phyloP scores from a whole-genome alignment of 23 tunicate species.

The Clavelina lepadiformis region DNA sequence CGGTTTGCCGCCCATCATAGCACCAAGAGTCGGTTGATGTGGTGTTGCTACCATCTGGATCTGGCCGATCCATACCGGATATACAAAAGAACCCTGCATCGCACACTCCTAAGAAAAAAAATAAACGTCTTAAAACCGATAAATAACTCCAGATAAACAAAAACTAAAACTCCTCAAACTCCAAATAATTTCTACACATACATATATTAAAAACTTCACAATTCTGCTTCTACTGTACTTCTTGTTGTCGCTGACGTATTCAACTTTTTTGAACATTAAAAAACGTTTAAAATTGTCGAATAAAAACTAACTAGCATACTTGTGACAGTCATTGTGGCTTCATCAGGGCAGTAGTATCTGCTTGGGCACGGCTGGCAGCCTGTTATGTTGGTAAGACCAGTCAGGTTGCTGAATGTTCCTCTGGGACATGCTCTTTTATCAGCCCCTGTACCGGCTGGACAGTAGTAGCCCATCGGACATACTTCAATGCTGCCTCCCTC shows the following conservation, averaged over 20 bases:
- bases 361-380: slow-evolving; percentile 72
- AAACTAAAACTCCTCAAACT: background rate
- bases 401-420: slow-evolving; percentile 68
- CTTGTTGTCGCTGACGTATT: no score
- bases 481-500: slow-evolving; percentile 20
- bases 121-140: background rate
- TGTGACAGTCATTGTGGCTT: slow-evolving; percentile 34
- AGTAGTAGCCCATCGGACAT: slow-evolving; percentile 72
- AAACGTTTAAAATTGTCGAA: no score
- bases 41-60: slow-evolving; percentile 77
- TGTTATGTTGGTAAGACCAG: slow-evolving; percentile 35
- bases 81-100: slow-evolving; percentile 76
- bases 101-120: slow-evolving; percentile 32
- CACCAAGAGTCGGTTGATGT: slow-evolving; percentile 56
- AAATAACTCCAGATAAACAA: background rate
- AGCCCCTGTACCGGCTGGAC: slow-evolving; percentile 73
- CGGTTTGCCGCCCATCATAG: slow-evolving; percentile 59
- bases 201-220: background rate
- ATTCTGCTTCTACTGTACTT: no score
- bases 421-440: slow-evolving; percentile 54
- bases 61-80: slow-evolving; percentile 75
- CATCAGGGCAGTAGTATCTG: slow-evolving; percentile 42
- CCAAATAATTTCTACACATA: no score
- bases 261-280: no score
- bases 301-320: no score